Evolutionary conservation across 2,888 invertebrate genomes (phyloP).

Genomic region (Monoplex corrugatus): DNA sequence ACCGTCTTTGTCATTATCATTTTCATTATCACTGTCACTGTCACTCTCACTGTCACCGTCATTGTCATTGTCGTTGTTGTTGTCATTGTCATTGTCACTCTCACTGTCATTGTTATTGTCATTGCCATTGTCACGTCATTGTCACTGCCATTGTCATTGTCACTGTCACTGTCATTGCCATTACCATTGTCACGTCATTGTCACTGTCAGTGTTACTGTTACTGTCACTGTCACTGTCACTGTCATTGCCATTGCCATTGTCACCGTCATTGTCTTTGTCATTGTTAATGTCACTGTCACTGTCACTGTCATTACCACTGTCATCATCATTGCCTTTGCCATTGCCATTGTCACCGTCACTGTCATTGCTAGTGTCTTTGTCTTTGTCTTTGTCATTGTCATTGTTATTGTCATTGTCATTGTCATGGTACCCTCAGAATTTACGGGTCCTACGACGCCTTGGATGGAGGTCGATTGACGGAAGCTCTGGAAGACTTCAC

Average conservation of each 20-base stretch:
- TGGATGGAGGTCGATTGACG: constrained; percentile 85
- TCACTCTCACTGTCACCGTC: not conserved
- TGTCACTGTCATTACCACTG: too few species aligned
- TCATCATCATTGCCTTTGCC: too few species aligned
- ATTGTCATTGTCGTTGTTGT: not conserved
- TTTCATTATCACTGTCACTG: not conserved
- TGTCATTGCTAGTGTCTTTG: too few species aligned
- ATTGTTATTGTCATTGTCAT: not conserved
- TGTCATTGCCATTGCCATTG: too few species aligned
- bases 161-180: too few species aligned
- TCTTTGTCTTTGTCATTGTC: not conserved
- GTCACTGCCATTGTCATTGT: too few species aligned
- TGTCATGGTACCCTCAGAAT: constrained; percentile 77
- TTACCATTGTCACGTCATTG: too few species aligned
- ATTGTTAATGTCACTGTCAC: too few species aligned
- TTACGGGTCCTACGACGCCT: constrained; percentile 85
- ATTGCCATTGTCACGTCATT: not conserved
- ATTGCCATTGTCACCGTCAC: too few species aligned
- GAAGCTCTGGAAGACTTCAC: constrained; percentile 86
- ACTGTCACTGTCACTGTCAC: too few species aligned
- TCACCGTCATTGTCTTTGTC: too few species aligned
- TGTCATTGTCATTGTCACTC: not conserved
- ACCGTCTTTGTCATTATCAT: not conserved
- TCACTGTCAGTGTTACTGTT: too few species aligned
- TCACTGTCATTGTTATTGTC: not conserved